phyloP scores from a whole-genome alignment of 2,888 invertebrate genomes.

The Habrosyne pyritoides region DNA sequence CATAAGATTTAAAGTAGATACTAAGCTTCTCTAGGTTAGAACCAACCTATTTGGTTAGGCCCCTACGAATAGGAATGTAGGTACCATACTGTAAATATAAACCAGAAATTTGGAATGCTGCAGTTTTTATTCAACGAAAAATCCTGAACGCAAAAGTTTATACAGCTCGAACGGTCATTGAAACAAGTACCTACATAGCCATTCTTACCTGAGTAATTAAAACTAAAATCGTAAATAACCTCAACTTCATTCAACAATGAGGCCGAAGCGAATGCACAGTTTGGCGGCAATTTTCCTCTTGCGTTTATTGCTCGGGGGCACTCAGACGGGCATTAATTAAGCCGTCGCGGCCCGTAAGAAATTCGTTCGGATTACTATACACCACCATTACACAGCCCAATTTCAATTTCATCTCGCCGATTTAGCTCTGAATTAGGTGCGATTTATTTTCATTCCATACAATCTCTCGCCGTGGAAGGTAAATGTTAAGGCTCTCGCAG shows the following conservation, averaged over 20 bases:
- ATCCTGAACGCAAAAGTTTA: background rate
- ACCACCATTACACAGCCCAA: constrained; percentile 45
- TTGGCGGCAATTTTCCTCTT: constrained; percentile 49
- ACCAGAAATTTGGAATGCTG: too few relatives aligned
- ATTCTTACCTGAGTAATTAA: constrained; percentile 6
- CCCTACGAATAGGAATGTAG: too few relatives aligned
- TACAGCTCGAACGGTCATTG: background rate
- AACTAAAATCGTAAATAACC: constrained; percentile 15
- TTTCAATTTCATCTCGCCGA: constrained; percentile 65
- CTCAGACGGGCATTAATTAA: constrained; percentile 53
- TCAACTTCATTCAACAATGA: constrained; percentile 20
- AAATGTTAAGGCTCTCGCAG: constrained; percentile 46
- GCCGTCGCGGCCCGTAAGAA: constrained; percentile 36
- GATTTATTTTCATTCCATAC: constrained; percentile 66
- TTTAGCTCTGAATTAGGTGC: constrained; percentile 60
- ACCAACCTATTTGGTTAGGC: too few relatives aligned
- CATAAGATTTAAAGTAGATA: too few relatives aligned
- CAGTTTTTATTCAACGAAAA: background rate
- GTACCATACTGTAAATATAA: too few relatives aligned
- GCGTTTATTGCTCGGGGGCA: constrained; percentile 46
- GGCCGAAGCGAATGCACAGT: constrained; percentile 42
- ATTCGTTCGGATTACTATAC: constrained; percentile 43
- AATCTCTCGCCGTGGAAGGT: constrained; percentile 46
- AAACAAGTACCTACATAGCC: background rate
- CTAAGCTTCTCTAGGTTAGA: too few relatives aligned